phyloP scores from a whole-genome alignment of 2,888 invertebrate genomes.

The Entomobrya proxima region DNA sequence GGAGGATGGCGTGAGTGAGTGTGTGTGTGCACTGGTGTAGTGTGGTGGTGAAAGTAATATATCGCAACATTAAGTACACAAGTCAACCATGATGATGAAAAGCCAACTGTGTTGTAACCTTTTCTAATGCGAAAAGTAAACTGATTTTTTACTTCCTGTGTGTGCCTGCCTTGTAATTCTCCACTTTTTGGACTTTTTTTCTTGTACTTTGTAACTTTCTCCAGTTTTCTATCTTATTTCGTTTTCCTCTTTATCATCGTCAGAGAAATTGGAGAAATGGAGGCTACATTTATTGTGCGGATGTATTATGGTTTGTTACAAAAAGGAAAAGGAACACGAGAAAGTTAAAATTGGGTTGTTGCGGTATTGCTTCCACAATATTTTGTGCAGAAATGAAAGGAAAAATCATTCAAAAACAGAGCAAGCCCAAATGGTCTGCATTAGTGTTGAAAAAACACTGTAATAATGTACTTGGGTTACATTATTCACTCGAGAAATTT shows the following conservation, averaged over 20 bases:
- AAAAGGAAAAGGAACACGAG: not conserved
- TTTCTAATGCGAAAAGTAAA: slow-evolving; percentile 53
- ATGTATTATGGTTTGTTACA: not conserved
- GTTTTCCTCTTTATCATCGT: not conserved
- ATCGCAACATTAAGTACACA: slow-evolving; percentile 65
- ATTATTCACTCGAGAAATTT: not conserved
- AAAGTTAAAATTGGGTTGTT: slow-evolving; percentile 14
- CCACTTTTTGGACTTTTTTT: not conserved
- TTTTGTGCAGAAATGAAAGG: not conserved
- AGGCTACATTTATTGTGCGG: not conserved
- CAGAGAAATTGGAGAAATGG: slow-evolving; percentile 10
- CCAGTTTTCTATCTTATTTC: not conserved
- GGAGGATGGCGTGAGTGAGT: not conserved
- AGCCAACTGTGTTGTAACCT: slow-evolving; percentile 14
- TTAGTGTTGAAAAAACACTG: no score
- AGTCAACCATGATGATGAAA: slow-evolving; percentile 59
- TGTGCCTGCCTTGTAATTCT: slow-evolving; percentile 9
- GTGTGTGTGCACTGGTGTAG: not conserved
- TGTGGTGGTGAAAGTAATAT: slow-evolving; percentile 57
- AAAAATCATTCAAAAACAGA: slow-evolving; percentile 16
- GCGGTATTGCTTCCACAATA: not conserved
- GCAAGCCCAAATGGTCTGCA: not conserved
- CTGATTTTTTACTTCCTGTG: slow-evolving; percentile 41
- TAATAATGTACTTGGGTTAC: no score
- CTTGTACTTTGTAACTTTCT: slow-evolving; percentile 5